Conservation (phyloP, 2,888 invertebrate genomes). For the Lasioglossum malachurum region DNA sequence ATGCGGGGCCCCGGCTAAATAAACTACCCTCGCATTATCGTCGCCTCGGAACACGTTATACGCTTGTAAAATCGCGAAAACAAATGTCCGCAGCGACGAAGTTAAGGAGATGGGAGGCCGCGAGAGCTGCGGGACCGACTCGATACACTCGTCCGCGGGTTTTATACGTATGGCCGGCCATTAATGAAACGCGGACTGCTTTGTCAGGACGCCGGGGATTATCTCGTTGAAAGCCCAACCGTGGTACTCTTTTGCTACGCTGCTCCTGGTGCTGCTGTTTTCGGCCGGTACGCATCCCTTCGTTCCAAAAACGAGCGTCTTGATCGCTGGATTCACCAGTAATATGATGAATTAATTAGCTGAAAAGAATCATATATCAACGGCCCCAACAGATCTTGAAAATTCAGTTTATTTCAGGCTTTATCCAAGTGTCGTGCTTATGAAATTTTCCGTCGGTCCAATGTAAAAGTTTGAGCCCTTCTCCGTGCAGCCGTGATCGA, state of each 20-base stretch:
- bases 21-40: slow-evolving; percentile 75
- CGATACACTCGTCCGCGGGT: slow-evolving; percentile 72
- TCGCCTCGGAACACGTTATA: slow-evolving; percentile 67
- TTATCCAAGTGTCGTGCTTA: not conserved
- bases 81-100: slow-evolving; percentile 68
- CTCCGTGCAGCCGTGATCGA: not conserved
- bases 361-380: too few relatives aligned
- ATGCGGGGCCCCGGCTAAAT: slow-evolving; percentile 52
- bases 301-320: not conserved
- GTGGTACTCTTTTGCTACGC: slow-evolving; percentile 59
- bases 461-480: not conserved
- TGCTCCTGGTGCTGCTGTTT: slow-evolving; percentile 46
- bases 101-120: slow-evolving; percentile 55
- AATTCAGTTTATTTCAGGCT: not conserved
- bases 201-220: slow-evolving; percentile 76
- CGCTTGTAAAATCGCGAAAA: slow-evolving; percentile 76
- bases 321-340: too few relatives aligned
- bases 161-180: slow-evolving; percentile 67
- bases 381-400: not conserved
- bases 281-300: not conserved
- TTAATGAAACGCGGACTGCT: slow-evolving; percentile 76
- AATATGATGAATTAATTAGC: too few relatives aligned
- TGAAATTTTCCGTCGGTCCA: not conserved
- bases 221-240: slow-evolving; percentile 69
- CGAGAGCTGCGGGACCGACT: slow-evolving; percentile 33